Percentiles rank a stretch among this genome's conserved stretches.
phyloP scores from a whole-genome alignment of 2,888 invertebrate species.

The Drosophila emarginata region DNA sequence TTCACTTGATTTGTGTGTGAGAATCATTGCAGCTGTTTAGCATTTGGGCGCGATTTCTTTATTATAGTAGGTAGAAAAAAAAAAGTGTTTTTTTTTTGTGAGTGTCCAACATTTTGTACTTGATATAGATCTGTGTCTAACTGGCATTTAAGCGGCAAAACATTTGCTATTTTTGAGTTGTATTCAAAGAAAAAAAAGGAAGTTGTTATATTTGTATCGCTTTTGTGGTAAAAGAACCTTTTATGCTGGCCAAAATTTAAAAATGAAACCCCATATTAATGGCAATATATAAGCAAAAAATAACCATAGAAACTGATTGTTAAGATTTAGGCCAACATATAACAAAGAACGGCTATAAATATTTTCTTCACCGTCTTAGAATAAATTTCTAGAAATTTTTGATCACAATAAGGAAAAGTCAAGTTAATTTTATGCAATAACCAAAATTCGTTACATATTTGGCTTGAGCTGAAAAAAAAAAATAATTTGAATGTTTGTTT shows the following conservation, averaged over 20 bases:
- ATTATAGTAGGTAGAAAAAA: slow-evolving; percentile 21
- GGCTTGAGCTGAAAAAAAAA: no score
- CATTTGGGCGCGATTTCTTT: slow-evolving; percentile 60
- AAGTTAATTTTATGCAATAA: no score
- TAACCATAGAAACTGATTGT: no score
- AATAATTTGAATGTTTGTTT: no score
- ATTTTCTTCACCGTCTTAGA: no score
- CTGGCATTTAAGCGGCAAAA: slow-evolving; percentile 52
- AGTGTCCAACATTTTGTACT: slow-evolving; percentile 5
- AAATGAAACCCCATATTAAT: no score
- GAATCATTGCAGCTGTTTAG: slow-evolving; percentile 71
- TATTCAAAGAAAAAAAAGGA: background rate
- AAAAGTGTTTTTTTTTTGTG: background rate
- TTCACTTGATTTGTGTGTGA: slow-evolving; percentile 75
- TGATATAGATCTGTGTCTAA: slow-evolving; percentile 39
- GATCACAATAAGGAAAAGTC: no score
- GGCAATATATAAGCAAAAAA: no score
- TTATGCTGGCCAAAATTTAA: background rate
- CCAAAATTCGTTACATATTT: no score
- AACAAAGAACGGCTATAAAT: no score
- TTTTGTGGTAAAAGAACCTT: slow-evolving; percentile 7
- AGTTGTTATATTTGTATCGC: background rate
- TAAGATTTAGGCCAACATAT: no score
- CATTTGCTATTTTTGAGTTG: slow-evolving; percentile 11
- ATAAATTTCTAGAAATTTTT: no score